phyloP scores from a whole-genome alignment of 2,113 vertebrate genomes.

The Campylomormyrus tamandua region DNA sequence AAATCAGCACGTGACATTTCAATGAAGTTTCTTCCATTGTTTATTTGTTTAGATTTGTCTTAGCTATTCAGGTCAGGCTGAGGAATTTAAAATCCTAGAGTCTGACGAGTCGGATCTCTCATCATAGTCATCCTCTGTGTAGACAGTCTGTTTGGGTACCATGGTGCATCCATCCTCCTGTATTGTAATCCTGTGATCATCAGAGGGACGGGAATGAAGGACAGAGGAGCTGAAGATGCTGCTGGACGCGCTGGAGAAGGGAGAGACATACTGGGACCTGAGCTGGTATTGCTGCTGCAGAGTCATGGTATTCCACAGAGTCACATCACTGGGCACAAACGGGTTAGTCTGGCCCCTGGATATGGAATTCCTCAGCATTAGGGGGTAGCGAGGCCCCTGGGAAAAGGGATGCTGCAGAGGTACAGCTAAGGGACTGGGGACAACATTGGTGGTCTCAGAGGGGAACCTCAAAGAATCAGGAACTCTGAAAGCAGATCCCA shows the following conservation, averaged over 20 bases:
- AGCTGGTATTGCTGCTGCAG: slow-evolving; percentile 97
- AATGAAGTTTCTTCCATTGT: slow-evolving; percentile 23
- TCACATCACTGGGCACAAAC: slow-evolving; percentile 84
- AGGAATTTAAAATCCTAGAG: slow-evolving; percentile 84
- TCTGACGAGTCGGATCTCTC: slow-evolving; percentile 90
- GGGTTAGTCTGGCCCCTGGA: slow-evolving; percentile 77
- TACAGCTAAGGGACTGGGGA: slow-evolving; percentile 70
- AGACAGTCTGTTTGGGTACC: slow-evolving; percentile 78
- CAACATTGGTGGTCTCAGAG: slow-evolving; percentile 68
- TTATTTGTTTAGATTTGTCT: neutral
- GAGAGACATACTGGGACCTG: slow-evolving; percentile 85
- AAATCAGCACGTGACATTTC: neutral
- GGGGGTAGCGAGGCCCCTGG: slow-evolving; percentile 83
- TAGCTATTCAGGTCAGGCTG: slow-evolving; percentile 56
- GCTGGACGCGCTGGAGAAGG: slow-evolving; percentile 69
- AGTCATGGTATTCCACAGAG: slow-evolving; percentile 95
- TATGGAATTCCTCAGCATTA: slow-evolving; percentile 87
- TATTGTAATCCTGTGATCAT: slow-evolving; percentile 74
- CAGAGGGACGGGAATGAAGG: slow-evolving; percentile 62
- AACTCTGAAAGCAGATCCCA: slow-evolving; percentile 92
- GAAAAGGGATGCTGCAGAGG: slow-evolving; percentile 87
- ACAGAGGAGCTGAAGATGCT: slow-evolving; percentile 76
- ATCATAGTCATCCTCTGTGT: slow-evolving; percentile 89
- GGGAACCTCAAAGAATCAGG: slow-evolving; percentile 84
- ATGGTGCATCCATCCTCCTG: slow-evolving; percentile 76